Base-by-base conservation (phyloP, 1,140 invertebrate species). In the Cylas formicarius region DNA sequence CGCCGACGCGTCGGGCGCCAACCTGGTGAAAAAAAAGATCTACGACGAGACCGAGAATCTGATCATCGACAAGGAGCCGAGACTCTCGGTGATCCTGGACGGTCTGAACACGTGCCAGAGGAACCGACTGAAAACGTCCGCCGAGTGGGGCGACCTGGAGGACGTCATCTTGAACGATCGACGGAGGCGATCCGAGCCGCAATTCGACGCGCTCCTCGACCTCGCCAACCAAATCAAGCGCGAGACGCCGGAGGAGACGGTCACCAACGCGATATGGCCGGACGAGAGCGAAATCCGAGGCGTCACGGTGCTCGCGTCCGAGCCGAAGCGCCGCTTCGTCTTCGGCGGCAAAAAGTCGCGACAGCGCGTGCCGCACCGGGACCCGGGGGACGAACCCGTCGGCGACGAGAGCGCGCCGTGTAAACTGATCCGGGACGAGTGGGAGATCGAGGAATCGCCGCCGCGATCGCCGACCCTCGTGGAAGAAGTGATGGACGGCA, bases 141-240 rank as follows among this genome's bases (percentile, higher is more conserved):
- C 74, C 14, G 81, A 84, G 55, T 84, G 82, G 73, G 82, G 82
- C 6, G 84, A 80, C 45, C 67, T 86, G 26, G 81, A 85, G 58
- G 81, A 84, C 53, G 81, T 80, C 16, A 77, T 85, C 21, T 74
- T 81, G 47, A 62, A 56, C 21, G 28, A 41, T 8, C 10, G 35
- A 19, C 31, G 47, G 23, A 32, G 24, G 19, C 26, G 14, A 11
- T 40, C 31, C n/a, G 50, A 41, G 9, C 53, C 52, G 4, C 60
- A 62, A 49, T 60, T 62, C 27, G 57, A 62, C 31, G 62, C 62
- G 11, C 33, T 64, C 2, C 56, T 64, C n/a, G 58, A 62, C 28
- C 56, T 56, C 50, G 61, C 62, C 9, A 62, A 62, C 23, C 58
- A 64, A 53, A 64, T 64, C 10, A 61, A 60, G 39, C 42, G 53